phyloP scores from a whole-genome alignment of 2,888 invertebrate genomes.

The Germaria angustata region DNA sequence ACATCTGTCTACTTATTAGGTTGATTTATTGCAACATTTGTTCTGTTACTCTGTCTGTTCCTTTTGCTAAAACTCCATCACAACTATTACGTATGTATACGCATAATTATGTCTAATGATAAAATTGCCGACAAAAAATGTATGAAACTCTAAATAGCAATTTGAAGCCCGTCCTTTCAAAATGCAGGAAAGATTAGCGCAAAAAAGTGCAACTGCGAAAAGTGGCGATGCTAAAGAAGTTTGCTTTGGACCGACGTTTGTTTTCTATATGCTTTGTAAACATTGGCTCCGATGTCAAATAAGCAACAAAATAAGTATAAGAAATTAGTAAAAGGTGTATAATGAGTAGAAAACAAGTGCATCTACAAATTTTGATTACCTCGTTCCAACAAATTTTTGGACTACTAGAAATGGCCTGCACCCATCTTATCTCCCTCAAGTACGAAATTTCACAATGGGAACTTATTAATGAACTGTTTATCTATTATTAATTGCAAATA shows the following conservation, averaged over 20 bases:
- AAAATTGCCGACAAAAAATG: slow-evolving; percentile 23
- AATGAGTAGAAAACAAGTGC: neutral
- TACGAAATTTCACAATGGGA: too few species aligned
- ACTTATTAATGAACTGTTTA: too few species aligned
- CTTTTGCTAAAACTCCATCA: neutral
- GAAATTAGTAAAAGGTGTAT: neutral
- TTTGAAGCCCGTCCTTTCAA: neutral
- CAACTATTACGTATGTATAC: neutral
- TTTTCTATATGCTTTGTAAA: slow-evolving; percentile 35
- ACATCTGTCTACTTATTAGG: slow-evolving; percentile 58
- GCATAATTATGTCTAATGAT: slow-evolving; percentile 20
- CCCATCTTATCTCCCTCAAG: too few species aligned
- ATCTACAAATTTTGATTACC: neutral
- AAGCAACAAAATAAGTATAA: neutral
- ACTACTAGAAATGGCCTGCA: too few species aligned
- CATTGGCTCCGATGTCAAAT: slow-evolving; percentile 58
- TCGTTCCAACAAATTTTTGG: neutral
- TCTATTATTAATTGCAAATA: too few species aligned
- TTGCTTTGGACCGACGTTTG: slow-evolving; percentile 41
- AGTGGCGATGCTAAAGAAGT: neutral
- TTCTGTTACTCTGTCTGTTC: neutral
- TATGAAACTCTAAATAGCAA: neutral
- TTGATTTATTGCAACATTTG: slow-evolving; percentile 58
- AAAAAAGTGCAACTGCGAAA: neutral
- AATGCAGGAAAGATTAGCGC: too few species aligned